A percentile compares a stretch with the other conserved stretches of the same genome.
These are phyloP conservation scores for Xestia ashworthii DNA, from an alignment of 2,888 invertebrate genomes.

Conservation along the genomic window DNA sequence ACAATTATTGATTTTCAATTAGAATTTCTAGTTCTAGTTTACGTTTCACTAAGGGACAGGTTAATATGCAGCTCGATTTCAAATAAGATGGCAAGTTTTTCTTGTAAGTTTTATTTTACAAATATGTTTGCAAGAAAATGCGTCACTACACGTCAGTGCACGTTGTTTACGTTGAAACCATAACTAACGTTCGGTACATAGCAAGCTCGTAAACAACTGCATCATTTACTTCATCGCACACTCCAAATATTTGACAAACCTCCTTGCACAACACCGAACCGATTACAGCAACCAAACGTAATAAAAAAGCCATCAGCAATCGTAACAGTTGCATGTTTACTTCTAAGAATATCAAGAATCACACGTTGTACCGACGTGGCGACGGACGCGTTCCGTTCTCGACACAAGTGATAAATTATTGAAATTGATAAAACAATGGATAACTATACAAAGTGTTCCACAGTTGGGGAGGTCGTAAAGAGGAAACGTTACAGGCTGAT, in stretches of 20 bases:
- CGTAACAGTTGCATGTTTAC: slow-evolving; percentile 73
- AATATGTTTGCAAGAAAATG: slow-evolving; percentile 12
- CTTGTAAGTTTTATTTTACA: neutral
- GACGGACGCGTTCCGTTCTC: slow-evolving; percentile 86
- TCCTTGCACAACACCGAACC: slow-evolving; percentile 31
- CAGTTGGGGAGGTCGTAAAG: slow-evolving; percentile 89
- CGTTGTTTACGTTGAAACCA: slow-evolving; percentile 12
- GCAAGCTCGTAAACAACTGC: slow-evolving; percentile 36
- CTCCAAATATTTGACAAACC: slow-evolving; percentile 46
- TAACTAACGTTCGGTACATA: slow-evolving; percentile 14
- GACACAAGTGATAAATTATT: slow-evolving; percentile 86
- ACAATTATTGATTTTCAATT: neutral
- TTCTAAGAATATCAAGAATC: slow-evolving; percentile 79
- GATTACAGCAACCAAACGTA: slow-evolving; percentile 40
- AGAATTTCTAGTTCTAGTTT: neutral
- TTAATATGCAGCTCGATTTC: neutral
- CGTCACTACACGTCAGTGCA: slow-evolving; percentile 13
- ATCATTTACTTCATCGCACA: slow-evolving; percentile 14
- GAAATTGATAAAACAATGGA: slow-evolving; percentile 90
- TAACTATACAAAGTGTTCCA: slow-evolving; percentile 86
- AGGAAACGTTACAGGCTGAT: slow-evolving; percentile 86
- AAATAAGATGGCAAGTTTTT: neutral
- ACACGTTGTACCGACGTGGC: slow-evolving; percentile 78
- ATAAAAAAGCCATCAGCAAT: slow-evolving; percentile 61
- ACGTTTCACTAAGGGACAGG: neutral